A percentile compares a stretch with the other conserved stretches of the same genome.
These are phyloP conservation scores for Uria aalge DNA, from an alignment of 2,113 vertebrate species.

Conservation along the genomic window DNA sequence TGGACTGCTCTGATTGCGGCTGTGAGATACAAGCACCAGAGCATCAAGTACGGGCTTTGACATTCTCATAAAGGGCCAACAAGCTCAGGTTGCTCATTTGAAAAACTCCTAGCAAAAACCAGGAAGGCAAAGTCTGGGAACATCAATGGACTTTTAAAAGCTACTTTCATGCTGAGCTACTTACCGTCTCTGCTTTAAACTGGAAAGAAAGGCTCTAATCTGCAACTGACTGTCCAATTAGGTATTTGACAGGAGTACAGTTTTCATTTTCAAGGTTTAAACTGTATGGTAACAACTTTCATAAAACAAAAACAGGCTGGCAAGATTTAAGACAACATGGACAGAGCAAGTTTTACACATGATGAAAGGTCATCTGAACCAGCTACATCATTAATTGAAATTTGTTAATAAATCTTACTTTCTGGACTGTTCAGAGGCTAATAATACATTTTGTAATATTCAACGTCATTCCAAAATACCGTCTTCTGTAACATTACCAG, in stretches of 20 bases:
- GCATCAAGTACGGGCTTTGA: neutral
- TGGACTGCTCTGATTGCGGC: neutral
- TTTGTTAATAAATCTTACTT: neutral
- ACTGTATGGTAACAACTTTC: neutral
- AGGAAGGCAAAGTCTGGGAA: neutral
- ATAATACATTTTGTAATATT: neutral
- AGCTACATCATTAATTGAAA: neutral
- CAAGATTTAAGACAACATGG: neutral
- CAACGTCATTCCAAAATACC: neutral
- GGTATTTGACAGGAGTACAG: neutral
- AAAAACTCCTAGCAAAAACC: neutral
- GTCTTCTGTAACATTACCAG: neutral
- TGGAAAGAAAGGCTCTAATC: constrained; percentile 1
- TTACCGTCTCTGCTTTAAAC: neutral
- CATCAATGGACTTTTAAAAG: neutral
- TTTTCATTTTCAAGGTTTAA: neutral
- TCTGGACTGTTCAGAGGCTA: neutral
- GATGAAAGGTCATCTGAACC: neutral
- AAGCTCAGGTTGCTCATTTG: neutral
- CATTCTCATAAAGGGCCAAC: neutral
- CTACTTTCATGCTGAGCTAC: neutral
- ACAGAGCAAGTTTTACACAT: neutral
- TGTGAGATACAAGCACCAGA: neutral
- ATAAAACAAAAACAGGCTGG: neutral
- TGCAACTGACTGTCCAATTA: constrained; percentile 14